phyloP scores from a whole-genome alignment of 2,113 vertebrate species.

The Tupaia chinensis region DNA sequence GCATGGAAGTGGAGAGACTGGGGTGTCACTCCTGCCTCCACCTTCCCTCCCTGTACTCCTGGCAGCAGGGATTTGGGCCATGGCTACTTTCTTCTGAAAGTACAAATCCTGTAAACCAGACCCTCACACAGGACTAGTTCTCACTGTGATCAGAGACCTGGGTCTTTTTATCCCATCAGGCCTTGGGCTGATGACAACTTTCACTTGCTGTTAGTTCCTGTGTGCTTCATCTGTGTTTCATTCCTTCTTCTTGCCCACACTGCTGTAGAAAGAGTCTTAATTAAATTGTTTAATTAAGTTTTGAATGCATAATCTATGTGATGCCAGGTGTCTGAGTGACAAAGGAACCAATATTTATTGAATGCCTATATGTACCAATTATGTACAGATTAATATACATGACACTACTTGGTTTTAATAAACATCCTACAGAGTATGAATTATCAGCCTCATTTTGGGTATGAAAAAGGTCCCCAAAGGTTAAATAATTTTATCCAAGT shows the following conservation, averaged over 20 bases:
- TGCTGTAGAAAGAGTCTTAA: neutral
- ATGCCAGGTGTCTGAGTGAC: neutral
- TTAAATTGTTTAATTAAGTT: constrained; percentile 60
- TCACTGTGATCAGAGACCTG: neutral
- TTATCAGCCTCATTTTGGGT: neutral
- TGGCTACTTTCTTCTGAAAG: neutral
- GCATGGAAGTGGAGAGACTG: neutral
- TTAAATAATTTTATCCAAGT: constrained; percentile 42
- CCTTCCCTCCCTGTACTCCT: neutral
- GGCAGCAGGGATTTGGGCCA: neutral
- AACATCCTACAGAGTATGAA: neutral
- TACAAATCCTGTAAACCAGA: neutral
- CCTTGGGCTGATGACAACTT: neutral
- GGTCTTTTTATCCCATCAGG: neutral
- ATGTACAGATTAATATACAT: neutral
- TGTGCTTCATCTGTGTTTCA: neutral
- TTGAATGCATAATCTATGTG: constrained; percentile 1
- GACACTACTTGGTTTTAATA: constrained; percentile 27
- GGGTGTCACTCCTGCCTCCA: neutral
- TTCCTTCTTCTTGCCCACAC: neutral
- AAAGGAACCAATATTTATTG: neutral
- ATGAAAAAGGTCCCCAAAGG: neutral
- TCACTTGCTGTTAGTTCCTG: neutral
- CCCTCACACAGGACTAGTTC: neutral
- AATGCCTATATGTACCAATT: neutral